Percentiles rank a stretch among this genome's conserved stretches.
phyloP scores from a whole-genome alignment of 1,140 invertebrate genomes.

The Achatina immaculata region DNA sequence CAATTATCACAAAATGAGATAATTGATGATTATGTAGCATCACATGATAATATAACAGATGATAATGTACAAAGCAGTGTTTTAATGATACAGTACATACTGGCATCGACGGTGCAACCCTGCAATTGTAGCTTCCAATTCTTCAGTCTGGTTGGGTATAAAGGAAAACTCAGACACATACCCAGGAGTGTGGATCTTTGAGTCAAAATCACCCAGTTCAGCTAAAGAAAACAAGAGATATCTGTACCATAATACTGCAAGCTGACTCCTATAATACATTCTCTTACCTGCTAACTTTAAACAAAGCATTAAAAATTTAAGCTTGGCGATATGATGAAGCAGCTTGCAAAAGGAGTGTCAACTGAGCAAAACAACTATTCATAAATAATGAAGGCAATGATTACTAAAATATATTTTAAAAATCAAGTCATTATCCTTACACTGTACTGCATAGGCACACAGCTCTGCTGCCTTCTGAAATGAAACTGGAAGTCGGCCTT shows the following conservation, averaged over 20 bases:
- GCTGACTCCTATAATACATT: not conserved
- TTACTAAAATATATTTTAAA: not conserved
- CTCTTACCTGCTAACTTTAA: too few relatives aligned
- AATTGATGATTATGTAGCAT: too few relatives aligned
- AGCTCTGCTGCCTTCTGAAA: conserved; percentile 66
- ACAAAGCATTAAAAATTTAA: too few relatives aligned
- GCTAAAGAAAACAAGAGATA: conserved; percentile 47
- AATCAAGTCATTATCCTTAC: conserved; percentile 50
- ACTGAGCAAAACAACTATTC: not conserved
- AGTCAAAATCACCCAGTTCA: conserved; percentile 68
- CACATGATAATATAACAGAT: too few relatives aligned
- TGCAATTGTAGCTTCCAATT: conserved; percentile 88
- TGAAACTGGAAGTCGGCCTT: conserved; percentile 64
- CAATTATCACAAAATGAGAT: too few relatives aligned
- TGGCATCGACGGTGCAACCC: conserved; percentile 88
- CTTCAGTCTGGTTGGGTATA: conserved; percentile 88
- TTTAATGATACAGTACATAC: too few relatives aligned
- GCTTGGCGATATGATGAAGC: too few relatives aligned
- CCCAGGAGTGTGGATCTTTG: conserved; percentile 57
- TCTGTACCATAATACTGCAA: too few relatives aligned
- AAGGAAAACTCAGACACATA: conserved; percentile 71
- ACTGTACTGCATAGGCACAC: conserved; percentile 66
- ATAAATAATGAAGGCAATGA: not conserved
- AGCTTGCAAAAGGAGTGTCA: too few relatives aligned
- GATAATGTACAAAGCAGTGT: too few relatives aligned